Base-by-base conservation (phyloP, 2,797 vertebrate genomes). In the Thalassophryne amazonica region DNA sequence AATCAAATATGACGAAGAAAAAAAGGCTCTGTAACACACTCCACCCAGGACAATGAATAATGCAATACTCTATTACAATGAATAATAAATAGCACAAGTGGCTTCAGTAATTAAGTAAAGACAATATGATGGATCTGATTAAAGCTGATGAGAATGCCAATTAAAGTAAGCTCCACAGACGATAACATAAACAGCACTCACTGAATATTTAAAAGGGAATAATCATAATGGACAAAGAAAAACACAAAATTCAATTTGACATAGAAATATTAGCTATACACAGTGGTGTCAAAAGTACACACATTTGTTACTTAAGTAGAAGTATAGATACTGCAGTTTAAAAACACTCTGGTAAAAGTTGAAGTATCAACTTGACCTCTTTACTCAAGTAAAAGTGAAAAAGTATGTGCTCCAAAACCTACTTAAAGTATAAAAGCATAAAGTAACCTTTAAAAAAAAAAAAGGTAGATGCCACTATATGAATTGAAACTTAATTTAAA, bases 131-230 rank as follows among this genome's bases (percentile, higher is more conserved):
- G 58, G 41, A 39, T 18, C 34, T 60, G 30, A 76, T 69, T 49
- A 71, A 75, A 75, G 60, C 29, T 37, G 53, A 72, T 56, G 58
- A 73, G 64, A 32, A 40, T 15, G 31, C 66, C 66, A 24, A 80
- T 78, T 75, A 70, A 67, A 79, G 13, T 10, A 4, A 35, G 27
- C 31, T 62, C 15, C 60, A 72, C 20, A 61, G 71, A 70, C 67
- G 58, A 37, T 36, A 46, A 58, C 28, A 48, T 47, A 37, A 72
- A 66, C 42, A 48, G 58, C 48, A 31, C 47, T n/a, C 5, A 0
- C 41, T 69, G 46, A 59, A 60, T 73, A 48, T 58, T 53, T 35
- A 48, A 53, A 60, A 23, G 28, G 28, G 9, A 20, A 11, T 6
- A 9, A 18, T 4, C 28, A 27, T 13, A 13, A 41, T 34, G 3